phyloP scores from a whole-genome alignment of 2,888 invertebrate genomes.

The Embidobia sp. region DNA sequence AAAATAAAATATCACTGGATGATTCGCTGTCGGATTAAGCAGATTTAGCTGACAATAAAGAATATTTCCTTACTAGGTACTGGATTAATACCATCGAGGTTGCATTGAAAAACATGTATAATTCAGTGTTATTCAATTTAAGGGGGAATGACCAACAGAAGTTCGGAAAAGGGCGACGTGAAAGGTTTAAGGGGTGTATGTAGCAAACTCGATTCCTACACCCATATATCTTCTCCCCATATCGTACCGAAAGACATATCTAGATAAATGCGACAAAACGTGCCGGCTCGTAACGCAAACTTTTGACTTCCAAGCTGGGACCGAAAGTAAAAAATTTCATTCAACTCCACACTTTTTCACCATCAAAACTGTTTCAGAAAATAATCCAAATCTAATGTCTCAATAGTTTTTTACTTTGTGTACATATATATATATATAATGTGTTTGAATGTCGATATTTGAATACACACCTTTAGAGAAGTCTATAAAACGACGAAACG shows the following conservation, averaged over 20 bases:
- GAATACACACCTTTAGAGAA: no score
- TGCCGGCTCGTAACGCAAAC: slow-evolving; percentile 69
- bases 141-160: slow-evolving; percentile 7
- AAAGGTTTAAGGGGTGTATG: slow-evolving; percentile 41
- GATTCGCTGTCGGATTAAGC: no score
- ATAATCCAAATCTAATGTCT: slow-evolving; percentile 7
- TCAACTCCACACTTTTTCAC: slow-evolving; percentile 18
- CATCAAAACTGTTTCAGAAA: slow-evolving; percentile 11
- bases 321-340: slow-evolving; percentile 17
- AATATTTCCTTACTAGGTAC: no score
- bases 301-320: slow-evolving; percentile 66
- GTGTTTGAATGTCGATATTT: no score
- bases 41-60: no score
- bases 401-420: not conserved
- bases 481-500: not conserved
- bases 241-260: slow-evolving; percentile 77
- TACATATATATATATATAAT: no score
- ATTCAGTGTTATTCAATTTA: not conserved
- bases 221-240: slow-evolving; percentile 74
- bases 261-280: slow-evolving; percentile 80
- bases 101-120: slow-evolving; percentile 10
- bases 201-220: slow-evolving; percentile 72
- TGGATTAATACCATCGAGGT: not conserved
- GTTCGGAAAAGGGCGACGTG: not conserved
- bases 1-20: no score